phyloP scores from a whole-genome alignment of 2,797 vertebrate genomes.

The Coregonus suidteri region DNA sequence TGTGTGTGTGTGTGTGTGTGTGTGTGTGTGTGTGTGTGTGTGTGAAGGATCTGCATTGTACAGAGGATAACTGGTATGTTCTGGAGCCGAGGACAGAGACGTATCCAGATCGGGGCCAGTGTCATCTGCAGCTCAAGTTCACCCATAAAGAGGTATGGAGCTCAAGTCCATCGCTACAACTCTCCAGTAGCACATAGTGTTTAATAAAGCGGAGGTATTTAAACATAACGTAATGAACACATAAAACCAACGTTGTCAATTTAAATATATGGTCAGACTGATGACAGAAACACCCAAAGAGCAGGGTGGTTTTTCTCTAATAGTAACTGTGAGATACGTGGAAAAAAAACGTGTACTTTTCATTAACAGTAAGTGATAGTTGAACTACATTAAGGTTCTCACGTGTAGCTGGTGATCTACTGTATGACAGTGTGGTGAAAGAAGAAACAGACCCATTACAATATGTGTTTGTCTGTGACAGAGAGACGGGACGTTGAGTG shows the following conservation, averaged over 20 bases:
- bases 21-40: background rate
- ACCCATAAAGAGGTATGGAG: conserved; percentile 85
- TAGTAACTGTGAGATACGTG: background rate
- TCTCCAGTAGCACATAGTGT: background rate
- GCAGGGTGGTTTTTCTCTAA: background rate
- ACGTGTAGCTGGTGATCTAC: no score
- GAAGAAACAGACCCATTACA: background rate
- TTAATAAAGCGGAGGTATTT: background rate
- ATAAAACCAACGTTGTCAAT: background rate
- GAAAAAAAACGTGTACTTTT: no score
- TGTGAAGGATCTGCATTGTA: conserved; percentile 84
- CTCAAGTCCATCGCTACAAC: background rate
- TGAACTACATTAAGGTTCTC: background rate
- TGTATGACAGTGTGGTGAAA: no score
- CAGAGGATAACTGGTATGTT: conserved; percentile 87
- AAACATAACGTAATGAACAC: background rate
- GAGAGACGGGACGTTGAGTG: conserved; percentile 85
- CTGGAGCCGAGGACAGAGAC: conserved; percentile 93
- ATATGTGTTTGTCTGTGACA: conserved; percentile 59
- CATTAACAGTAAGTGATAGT: background rate
- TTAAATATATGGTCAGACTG: no score
- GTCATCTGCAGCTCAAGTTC: conserved; percentile 91
- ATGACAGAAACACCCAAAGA: background rate
- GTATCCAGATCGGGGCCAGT: conserved; percentile 88
- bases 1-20: background rate